phyloP scores from a whole-genome alignment of 2,797 vertebrate species.

The Acropternis orthonyx region DNA sequence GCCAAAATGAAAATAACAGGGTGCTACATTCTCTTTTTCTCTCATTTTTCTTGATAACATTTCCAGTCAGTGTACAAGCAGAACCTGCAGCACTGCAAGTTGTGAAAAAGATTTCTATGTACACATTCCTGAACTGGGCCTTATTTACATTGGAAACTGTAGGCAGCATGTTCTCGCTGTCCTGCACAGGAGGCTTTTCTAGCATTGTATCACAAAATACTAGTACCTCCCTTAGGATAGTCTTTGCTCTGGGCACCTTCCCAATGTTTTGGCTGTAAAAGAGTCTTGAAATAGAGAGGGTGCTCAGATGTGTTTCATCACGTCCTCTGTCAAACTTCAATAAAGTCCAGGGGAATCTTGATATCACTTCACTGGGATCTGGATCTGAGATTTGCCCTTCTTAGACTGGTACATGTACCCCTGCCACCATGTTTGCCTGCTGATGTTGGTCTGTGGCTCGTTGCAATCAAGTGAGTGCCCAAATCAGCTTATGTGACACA shows the following conservation, averaged over 20 bases:
- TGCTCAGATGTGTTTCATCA: neutral
- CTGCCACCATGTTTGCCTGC: neutral
- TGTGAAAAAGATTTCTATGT: neutral
- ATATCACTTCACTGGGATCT: neutral
- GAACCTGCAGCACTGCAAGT: neutral
- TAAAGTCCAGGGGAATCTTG: neutral
- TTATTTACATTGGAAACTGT: neutral
- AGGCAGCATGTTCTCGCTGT: neutral
- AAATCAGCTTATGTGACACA: neutral
- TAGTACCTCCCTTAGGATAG: fast-evolving
- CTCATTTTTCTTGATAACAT: neutral
- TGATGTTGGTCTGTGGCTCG: neutral
- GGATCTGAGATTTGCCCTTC: neutral
- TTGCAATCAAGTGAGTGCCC: fast-evolving
- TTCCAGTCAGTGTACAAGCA: neutral
- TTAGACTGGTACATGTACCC: neutral
- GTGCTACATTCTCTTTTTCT: neutral
- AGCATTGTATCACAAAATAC: neutral
- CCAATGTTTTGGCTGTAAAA: neutral
- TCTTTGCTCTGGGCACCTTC: neutral
- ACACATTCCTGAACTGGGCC: neutral
- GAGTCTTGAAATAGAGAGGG: fast-evolving
- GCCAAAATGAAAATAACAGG: neutral
- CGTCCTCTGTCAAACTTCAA: neutral
- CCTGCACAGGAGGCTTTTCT: neutral